A percentile compares a stretch with the other conserved stretches of the same genome.
Conservation (phyloP, 2,888 invertebrate genomes). For the Neocrepidodera transversa region DNA sequence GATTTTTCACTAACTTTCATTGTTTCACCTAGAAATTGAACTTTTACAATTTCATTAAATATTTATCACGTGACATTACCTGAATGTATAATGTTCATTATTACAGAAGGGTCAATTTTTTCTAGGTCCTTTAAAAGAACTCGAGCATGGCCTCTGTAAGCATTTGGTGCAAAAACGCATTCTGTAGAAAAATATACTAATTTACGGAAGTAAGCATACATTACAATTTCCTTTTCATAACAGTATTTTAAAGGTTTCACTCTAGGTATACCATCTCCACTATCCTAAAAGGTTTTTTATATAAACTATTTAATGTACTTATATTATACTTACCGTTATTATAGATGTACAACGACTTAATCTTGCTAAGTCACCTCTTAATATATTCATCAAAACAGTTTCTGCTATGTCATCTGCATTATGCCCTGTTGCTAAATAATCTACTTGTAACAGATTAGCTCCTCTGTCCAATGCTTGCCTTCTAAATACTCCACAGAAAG, state of each 20-base stretch:
- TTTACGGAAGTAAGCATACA: constrained; percentile 97
- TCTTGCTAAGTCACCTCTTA: constrained; percentile 95
- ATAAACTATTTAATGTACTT: no score
- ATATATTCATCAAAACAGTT: constrained; percentile 96
- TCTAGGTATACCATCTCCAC: constrained; percentile 84
- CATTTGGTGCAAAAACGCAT: constrained; percentile 98
- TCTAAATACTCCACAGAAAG: constrained; percentile 94
- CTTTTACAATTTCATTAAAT: neutral
- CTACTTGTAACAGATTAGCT: constrained; percentile 84
- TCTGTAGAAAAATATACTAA: constrained; percentile 98
- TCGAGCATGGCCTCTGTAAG: constrained; percentile 92
- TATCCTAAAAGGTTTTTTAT: constrained; percentile 64
- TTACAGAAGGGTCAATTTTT: constrained; percentile 87
- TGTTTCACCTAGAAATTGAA: constrained; percentile 74
- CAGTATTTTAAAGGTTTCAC: constrained; percentile 97
- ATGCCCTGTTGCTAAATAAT: constrained; percentile 95
- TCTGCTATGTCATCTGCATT: constrained; percentile 99
- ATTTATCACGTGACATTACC: constrained; percentile 61
- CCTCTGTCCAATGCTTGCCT: constrained; percentile 96
- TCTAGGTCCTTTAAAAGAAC: constrained; percentile 94
- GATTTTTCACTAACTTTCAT: constrained; percentile 82
- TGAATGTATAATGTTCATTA: constrained; percentile 93
- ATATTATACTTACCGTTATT: constrained; percentile 71
- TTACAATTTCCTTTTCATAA: constrained; percentile 99
- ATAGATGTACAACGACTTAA: constrained; percentile 91